Evolutionary conservation across 2,113 vertebrate species (phyloP), one percentile per base, ranked within the genome.

Genomic region (Dasypus novemcinctus): DNA sequence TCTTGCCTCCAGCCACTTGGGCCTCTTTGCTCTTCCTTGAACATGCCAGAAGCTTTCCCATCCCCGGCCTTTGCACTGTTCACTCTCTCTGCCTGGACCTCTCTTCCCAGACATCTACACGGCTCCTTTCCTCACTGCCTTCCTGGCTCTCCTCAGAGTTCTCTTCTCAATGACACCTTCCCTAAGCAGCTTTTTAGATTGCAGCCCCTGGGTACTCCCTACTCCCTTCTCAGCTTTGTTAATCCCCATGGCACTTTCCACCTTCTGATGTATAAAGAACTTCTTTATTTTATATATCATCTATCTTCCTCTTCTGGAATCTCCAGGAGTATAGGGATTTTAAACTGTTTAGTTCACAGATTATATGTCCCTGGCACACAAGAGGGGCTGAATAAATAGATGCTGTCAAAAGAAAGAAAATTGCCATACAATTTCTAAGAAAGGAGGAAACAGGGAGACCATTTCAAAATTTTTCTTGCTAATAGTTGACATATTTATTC

Each of bases 1-100:
- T 49, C 4, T 38, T 5, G 3, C n/a, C 23, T 23, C 29, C 91
- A 38, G 12, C 15, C 38, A 0, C 5, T 13, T 3, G 0, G 11
- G 23, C 11, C 79, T 79, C 29, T 71, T 83, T 68, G 21, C n/a
- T 92, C 31, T 66, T 36, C 59, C 74, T 36, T 31, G 23, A 85
- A 31, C 10, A 46, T 54, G n/a, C 23, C 43, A 31, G 52, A 41
- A 49, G 5, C 5, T 0, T 61, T 61, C 27, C 59, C 10, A 15
- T n/a, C 66, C 89, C 61, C 5, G 17, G 49, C 29, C 27, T 68
- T 29, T 11, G 31, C 5, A 7, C 38, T 27, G 3, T 14, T 29
- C 38, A 33, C 4, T 57, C 54, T 57, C 46, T 52, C 29, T 29
- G 18, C 29, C 29, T 8, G 25, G 59, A 36, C 20, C 9, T 3